Percentiles rank a stretch among this genome's conserved stretches.
phyloP scores from a whole-genome alignment of 2,888 invertebrate genomes.

The Hydrotaea cyrtoneurina region DNA sequence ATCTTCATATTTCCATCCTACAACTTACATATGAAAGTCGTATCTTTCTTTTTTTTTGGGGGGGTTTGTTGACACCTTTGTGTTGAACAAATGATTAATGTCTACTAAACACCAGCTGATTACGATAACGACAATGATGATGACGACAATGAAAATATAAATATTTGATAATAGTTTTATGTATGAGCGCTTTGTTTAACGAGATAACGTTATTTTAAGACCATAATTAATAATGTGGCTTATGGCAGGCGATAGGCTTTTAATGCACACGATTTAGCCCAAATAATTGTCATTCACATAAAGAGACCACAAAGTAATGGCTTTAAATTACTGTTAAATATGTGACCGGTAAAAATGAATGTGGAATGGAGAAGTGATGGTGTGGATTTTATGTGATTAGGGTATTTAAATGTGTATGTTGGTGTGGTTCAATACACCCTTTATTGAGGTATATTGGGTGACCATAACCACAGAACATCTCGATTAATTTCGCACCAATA shows the following conservation, averaged over 20 bases:
- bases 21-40: too few relatives aligned
- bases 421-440: neutral
- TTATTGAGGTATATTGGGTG: neutral
- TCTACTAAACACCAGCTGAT: neutral
- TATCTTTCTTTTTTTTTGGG: too few relatives aligned
- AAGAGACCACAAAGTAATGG: constrained; percentile 33
- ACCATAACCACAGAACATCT: neutral
- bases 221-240: constrained; percentile 23
- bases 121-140: neutral
- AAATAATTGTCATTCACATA: constrained; percentile 15
- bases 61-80: too few relatives aligned
- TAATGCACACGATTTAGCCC: neutral
- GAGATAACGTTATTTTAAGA: neutral
- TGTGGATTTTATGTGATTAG: neutral
- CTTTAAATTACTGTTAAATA: neutral
- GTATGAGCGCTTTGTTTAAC: neutral
- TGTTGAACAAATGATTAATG: too few relatives aligned
- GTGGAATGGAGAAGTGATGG: neutral
- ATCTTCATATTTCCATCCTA: too few relatives aligned
- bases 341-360: neutral
- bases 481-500: neutral
- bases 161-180: neutral
- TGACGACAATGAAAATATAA: neutral
- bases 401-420: neutral
- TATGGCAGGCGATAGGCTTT: neutral